phyloP scores from a whole-genome alignment of 92 coral and sea anemone species.

The Porites cylindrica region DNA sequence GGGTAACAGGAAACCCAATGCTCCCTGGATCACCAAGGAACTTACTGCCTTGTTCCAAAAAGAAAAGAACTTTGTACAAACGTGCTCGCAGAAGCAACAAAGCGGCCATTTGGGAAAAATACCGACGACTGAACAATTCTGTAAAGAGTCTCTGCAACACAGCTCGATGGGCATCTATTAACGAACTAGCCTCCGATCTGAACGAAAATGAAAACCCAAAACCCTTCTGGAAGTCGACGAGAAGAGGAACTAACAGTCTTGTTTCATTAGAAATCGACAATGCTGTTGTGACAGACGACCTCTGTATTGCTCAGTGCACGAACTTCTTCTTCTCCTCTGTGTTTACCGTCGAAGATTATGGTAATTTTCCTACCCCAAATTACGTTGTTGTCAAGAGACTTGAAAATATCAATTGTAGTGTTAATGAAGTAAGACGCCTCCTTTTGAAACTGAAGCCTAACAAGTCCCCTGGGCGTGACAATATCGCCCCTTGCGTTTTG shows the following conservation, averaged over 20 bases:
- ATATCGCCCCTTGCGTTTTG: constrained; percentile 24
- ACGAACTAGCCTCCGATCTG: constrained; percentile 15
- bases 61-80: constrained; percentile 24
- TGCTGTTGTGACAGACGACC: constrained; percentile 37
- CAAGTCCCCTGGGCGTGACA: constrained; percentile 70
- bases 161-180: constrained; percentile 20
- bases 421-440: constrained; percentile 41
- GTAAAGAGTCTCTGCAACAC: not conserved
- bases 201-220: constrained; percentile 31
- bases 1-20: no score
- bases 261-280: constrained; percentile 36
- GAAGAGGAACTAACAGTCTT: constrained; percentile 56
- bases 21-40: constrained; percentile 43
- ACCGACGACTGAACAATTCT: no score
- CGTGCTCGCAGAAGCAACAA: constrained; percentile 33
- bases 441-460: constrained; percentile 10
- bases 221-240: constrained; percentile 48
- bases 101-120: constrained; percentile 16
- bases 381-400: constrained; percentile 31
- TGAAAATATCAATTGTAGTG: not conserved
- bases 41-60: constrained; percentile 34
- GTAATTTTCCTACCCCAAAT: constrained; percentile 45
- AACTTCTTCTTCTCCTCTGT: constrained; percentile 62
- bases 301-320: constrained; percentile 52
- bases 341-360: constrained; percentile 45